Base-by-base conservation (phyloP, 2,888 invertebrate genomes). In the Melipona beecheii region DNA sequence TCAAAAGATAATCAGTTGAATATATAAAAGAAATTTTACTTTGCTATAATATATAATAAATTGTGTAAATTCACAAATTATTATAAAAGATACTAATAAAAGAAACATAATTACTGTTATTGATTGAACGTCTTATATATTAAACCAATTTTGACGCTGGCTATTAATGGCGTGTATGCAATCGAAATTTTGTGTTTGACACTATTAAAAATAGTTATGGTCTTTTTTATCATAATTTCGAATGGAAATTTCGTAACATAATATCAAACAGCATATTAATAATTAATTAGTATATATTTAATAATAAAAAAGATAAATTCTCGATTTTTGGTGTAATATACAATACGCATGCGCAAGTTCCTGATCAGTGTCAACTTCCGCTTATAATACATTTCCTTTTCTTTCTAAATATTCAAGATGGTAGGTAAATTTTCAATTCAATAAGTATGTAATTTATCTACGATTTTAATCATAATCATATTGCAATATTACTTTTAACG, bases 381-480 rank as follows among this genome's bases (percentile, higher is more conserved):
- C 88, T 70, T 69, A 56, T 66, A 21, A 52, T 84, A 79, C 85
- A 56, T 84, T 85, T 91, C 90, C 90, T 90, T 91, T 92, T 91
- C 91, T 86, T 89, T 89, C 90, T 81, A 91, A 89, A 90, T 90
- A 87, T 89, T 85, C 91, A 94, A 92, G 89, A 94, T 94, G 94
- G 94, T 94, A 91, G 91, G 93, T 92, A 66, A 82, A 81, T 52
- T 60, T 31, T 36, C 1, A 21, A 19, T 65, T 58, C 15, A 31
- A n/a, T 66, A 31, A 27, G 27, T 64, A 27, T 17, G n/a, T 77
- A 77, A 56, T 80, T 80, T 24, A 89, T 89, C 89, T 56, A 21
- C 11, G 11, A 52, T 69, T 80, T 68, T 36, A 11, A 11, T 6
- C 13, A 17, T 21, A 50, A 89, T 89, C 88, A 15, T 66, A 58